phyloP scores from a whole-genome alignment of 1,140 invertebrate species.

The Brachionus koreanus region DNA sequence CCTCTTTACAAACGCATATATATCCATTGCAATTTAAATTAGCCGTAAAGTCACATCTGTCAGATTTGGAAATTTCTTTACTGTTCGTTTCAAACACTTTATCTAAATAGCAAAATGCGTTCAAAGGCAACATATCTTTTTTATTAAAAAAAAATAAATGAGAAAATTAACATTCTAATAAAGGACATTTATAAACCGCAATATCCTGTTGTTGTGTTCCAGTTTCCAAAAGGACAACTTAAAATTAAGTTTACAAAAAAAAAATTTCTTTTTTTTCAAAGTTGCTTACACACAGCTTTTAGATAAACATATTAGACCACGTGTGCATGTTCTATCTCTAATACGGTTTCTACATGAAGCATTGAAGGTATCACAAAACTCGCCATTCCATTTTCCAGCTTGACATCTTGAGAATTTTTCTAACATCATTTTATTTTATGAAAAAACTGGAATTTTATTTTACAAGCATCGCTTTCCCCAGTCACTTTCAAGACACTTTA shows the following conservation, averaged over 20 bases:
- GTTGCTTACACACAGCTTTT: background rate
- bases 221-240: background rate
- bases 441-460: too few relatives aligned
- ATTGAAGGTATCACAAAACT: conserved; percentile 10
- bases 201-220: background rate
- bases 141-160: too few relatives aligned
- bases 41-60: background rate
- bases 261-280: background rate
- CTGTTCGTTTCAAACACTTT: background rate
- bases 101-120: background rate
- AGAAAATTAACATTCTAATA: background rate
- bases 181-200: background rate
- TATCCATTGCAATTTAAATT: background rate
- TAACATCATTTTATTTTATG: background rate
- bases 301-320: background rate
- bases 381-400: background rate
- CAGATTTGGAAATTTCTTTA: background rate
- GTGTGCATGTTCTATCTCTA: background rate
- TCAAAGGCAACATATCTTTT: background rate
- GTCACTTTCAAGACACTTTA: background rate
- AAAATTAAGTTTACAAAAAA: background rate
- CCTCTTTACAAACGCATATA: background rate
- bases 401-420: background rate
- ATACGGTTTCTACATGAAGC: background rate
- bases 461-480: background rate